Conservation (phyloP, 2,113 vertebrate genomes). For the Motacilla alba region DNA sequence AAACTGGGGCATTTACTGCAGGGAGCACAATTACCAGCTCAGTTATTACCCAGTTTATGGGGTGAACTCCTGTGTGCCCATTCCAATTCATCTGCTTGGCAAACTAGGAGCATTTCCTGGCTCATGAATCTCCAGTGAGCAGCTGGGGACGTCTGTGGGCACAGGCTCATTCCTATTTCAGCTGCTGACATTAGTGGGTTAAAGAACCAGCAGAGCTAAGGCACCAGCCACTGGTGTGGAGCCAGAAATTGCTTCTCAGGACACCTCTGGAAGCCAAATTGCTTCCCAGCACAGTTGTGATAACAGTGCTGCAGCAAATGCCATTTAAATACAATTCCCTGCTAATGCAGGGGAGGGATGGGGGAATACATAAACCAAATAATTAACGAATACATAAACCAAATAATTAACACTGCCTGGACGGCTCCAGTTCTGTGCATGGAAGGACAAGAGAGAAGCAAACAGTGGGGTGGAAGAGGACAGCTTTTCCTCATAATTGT, state of each 20-base stretch:
- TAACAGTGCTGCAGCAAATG: background rate
- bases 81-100: background rate
- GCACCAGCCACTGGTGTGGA: background rate
- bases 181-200: background rate
- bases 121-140: background rate
- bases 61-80: background rate
- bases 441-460: background rate
- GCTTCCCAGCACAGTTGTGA: background rate
- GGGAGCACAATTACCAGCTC: background rate
- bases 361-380: background rate
- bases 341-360: background rate
- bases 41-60: background rate
- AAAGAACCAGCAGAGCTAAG: background rate
- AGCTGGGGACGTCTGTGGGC: background rate
- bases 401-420: background rate
- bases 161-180: background rate
- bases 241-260: conserved; percentile 16
- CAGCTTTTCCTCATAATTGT: background rate
- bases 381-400: background rate
- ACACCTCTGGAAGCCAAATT: conserved; percentile 4
- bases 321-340: background rate
- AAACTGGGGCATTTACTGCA: background rate
- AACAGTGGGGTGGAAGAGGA: background rate
- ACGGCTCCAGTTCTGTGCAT: background rate
- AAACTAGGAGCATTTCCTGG: background rate